A percentile compares a stretch with the other conserved stretches of the same genome.
These are phyloP conservation scores for Callinectes sapidus DNA, from an alignment of 2,888 invertebrate species.

Conservation along the genomic window DNA sequence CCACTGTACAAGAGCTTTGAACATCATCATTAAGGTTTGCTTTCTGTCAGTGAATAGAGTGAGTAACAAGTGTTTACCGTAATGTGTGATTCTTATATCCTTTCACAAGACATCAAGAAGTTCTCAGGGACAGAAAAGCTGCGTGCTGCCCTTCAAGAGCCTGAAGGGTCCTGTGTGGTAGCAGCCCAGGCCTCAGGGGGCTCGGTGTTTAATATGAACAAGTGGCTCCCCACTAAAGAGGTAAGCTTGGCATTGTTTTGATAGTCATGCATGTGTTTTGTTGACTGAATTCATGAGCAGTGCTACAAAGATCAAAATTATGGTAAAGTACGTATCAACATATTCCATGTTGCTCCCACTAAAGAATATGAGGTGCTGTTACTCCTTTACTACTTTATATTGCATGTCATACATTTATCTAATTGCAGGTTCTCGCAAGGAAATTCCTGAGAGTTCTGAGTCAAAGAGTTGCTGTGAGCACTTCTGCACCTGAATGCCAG, in stretches of 20 bases:
- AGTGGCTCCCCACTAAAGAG: constrained; percentile 44
- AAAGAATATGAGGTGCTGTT: no score
- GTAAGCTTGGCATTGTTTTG: no score
- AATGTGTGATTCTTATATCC: neutral
- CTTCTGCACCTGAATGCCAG: constrained; percentile 47
- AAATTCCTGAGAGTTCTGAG: constrained; percentile 56
- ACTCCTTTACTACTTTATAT: no score
- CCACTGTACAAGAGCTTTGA: no score
- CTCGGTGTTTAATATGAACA: constrained; percentile 49
- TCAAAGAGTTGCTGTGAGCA: constrained; percentile 36
- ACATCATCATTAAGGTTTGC: no score
- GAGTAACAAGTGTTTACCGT: neutral
- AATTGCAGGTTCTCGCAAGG: constrained; percentile 40
- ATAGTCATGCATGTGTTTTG: no score
- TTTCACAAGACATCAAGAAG: constrained; percentile 40
- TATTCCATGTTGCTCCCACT: no score
- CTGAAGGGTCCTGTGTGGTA: constrained; percentile 46
- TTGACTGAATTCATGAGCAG: no score
- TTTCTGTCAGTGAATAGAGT: no score
- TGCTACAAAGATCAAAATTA: no score
- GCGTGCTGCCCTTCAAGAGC: constrained; percentile 39
- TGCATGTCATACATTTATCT: no score
- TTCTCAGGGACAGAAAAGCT: constrained; percentile 39
- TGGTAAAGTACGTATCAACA: no score
- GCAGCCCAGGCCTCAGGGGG: constrained; percentile 57